These are phyloP conservation scores for Dasyprocta punctata DNA, from an alignment of 2,113 vertebrate genomes.

Conservation along the genomic window DNA sequence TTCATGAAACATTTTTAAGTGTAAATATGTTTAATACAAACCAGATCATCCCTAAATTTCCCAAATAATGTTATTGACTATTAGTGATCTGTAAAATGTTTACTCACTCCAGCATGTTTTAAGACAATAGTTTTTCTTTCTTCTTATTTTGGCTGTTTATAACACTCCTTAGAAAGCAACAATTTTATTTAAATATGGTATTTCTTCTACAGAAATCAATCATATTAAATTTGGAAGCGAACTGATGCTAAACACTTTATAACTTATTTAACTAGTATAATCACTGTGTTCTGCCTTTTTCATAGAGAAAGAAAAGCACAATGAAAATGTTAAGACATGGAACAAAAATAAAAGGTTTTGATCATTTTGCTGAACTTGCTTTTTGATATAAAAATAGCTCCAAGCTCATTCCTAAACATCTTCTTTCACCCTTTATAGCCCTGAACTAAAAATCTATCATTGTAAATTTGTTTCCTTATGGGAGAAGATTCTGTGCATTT, in stretches of 20 bases:
- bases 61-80: conserved; percentile 70
- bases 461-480: background rate
- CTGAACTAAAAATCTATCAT: background rate
- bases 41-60: conserved; percentile 80
- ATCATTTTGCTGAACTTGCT: background rate
- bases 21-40: conserved; percentile 87
- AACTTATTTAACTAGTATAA: conserved; percentile 5
- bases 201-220: conserved; percentile 59
- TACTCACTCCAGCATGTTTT: conserved; percentile 57
- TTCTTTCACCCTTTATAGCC: background rate
- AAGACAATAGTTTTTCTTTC: conserved; percentile 56
- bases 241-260: conserved; percentile 34
- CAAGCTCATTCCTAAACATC: conserved; percentile 1
- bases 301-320: background rate
- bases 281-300: background rate
- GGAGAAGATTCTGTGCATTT: background rate
- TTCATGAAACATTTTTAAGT: conserved; percentile 84
- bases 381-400: conserved; percentile 12
- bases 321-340: background rate
- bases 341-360: conserved; percentile 20
- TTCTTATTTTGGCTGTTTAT: conserved; percentile 58
- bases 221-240: conserved; percentile 61
- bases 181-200: conserved; percentile 43
- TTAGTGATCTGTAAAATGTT: conserved; percentile 71
- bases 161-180: conserved; percentile 51